Percentiles rank a stretch among this genome's conserved stretches.
These are phyloP conservation scores for Leguminivora glycinivorella DNA, from an alignment of 1,140 invertebrate species.

Conservation along the genomic window DNA sequence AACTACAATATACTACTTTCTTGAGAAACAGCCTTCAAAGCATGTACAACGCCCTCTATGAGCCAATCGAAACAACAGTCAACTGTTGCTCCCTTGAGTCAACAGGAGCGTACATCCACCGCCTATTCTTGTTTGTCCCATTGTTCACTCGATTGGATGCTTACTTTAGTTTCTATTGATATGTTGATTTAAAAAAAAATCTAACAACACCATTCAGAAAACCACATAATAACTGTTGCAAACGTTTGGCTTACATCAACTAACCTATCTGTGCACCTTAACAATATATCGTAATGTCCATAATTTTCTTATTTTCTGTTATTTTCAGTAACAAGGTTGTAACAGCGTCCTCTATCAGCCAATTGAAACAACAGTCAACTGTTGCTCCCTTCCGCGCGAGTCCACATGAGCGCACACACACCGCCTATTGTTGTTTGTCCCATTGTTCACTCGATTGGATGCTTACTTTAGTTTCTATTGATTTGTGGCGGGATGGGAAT, in stretches of 20 bases:
- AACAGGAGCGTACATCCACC: background rate
- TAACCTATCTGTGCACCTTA: no score
- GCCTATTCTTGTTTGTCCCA: background rate
- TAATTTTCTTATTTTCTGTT: no score
- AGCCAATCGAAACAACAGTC: background rate
- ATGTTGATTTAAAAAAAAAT: background rate
- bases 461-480: background rate
- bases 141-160: background rate
- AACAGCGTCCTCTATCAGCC: background rate
- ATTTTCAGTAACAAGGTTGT: background rate
- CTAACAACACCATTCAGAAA: no score
- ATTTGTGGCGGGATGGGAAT: background rate
- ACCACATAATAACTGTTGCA: no score
- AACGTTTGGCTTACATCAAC: no score
- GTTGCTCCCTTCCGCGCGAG: conserved; percentile 10
- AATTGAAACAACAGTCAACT: background rate
- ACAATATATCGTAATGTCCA: no score
- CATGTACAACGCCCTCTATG: background rate
- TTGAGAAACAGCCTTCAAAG: background rate
- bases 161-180: background rate
- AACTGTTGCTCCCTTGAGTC: background rate
- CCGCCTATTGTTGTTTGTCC: conserved; percentile 1
- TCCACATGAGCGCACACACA: background rate
- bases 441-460: conserved; percentile 7
- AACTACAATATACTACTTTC: no score